Base-by-base conservation (phyloP, 2,797 vertebrate genomes). In the Acanthiza pusilla region DNA sequence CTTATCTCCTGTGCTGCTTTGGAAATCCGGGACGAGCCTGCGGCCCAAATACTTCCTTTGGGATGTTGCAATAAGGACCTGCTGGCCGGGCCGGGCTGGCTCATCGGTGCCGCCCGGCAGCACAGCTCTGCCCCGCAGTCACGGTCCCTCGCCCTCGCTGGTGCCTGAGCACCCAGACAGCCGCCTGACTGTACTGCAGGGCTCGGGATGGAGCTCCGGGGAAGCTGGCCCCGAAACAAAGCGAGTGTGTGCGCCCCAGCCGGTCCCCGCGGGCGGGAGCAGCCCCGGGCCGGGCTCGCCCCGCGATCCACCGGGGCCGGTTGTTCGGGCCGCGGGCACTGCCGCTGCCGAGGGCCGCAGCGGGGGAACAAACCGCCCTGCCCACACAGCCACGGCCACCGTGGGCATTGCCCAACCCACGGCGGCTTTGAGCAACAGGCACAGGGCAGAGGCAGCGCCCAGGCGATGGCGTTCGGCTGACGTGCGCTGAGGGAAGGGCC, bases 221-320 rank as follows among this genome's bases (percentile, higher is more conserved):
- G 42, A 43, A 32, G 2, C 26, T 14, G 75, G 32, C 85, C 67
- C 7, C 1, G 27, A 16, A 40, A 34, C 21, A 23, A 3, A 38
- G 26, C 3, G 2, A 34, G 54, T 0, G 54, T 0, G 54, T 6
- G 21, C 1, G 1, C 32, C 67, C 4, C 0, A 16, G 30, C 8
- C 38, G 7, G 25, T 4, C 11, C 11, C 34, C 0, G 45, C 17
- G 2, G 43, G 43, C 43, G 3, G 58, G 32, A 7, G 30, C 5
- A 14, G 21, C 68, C 12, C 5, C 13, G 0, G n/a, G 27, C 63
- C 3, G 4, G 4, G 25, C 67, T 42, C 11, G 1, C 17, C 20
- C 50, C 4, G 2, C 82, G 23, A 17, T 16, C 38, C 62, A 2
- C 2, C 2, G 0, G 29, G 53, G 38, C 48, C 5, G 20, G 83